These are phyloP conservation scores for Himalopsyche anomala DNA, from an alignment of 2,888 invertebrate species.

Conservation along the genomic window DNA sequence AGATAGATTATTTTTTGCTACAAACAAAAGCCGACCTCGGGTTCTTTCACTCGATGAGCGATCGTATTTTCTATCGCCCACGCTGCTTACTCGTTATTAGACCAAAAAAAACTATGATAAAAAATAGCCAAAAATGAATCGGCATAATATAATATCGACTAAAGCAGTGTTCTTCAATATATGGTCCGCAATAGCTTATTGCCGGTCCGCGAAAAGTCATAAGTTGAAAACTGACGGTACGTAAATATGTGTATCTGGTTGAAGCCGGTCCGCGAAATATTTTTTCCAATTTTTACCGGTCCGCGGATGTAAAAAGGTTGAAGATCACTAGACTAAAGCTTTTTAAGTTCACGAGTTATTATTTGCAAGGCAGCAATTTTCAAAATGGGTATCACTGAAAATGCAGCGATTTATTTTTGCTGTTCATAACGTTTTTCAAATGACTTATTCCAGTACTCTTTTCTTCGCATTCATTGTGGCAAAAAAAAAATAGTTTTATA, in stretches of 20 bases:
- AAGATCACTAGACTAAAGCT: too few species aligned
- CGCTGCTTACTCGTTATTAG: background rate
- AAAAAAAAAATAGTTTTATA: slow-evolving; percentile 70
- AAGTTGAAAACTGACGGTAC: too few species aligned
- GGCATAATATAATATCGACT: background rate
- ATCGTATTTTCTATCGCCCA: background rate
- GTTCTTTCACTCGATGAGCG: background rate
- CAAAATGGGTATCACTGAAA: too few species aligned
- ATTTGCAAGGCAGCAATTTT: background rate
- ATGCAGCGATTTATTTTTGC: too few species aligned
- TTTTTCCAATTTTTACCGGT: too few species aligned
- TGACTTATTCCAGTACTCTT: slow-evolving; percentile 93
- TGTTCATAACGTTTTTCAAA: slow-evolving; percentile 86
- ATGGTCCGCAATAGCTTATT: too few species aligned
- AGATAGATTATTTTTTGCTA: too few species aligned
- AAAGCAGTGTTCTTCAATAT: too few species aligned
- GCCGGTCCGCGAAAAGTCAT: too few species aligned
- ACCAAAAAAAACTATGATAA: background rate
- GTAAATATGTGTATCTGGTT: too few species aligned
- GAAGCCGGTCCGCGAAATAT: too few species aligned
- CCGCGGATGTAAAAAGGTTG: too few species aligned
- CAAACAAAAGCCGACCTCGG: background rate
- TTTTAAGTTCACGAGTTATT: background rate
- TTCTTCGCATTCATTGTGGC: slow-evolving; percentile 92
- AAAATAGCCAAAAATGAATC: background rate